phyloP scores from a whole-genome alignment of 1,140 invertebrate genomes.

The Penaeus indicus region DNA sequence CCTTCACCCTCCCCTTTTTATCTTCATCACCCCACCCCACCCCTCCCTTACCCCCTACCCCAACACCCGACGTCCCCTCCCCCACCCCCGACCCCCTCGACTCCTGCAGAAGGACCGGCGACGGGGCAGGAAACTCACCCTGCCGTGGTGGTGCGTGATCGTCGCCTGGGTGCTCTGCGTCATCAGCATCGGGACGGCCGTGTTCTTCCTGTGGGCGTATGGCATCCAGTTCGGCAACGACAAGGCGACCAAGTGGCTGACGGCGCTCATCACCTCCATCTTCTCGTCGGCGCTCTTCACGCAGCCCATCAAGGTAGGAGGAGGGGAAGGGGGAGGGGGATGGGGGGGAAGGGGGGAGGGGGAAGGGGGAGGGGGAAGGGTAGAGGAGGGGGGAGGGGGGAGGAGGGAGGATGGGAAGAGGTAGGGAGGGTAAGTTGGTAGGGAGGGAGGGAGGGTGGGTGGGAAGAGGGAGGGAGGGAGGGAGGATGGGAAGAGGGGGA shows the following conservation, averaged over 20 bases:
- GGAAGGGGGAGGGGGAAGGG: no score
- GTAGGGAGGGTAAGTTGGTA: no score
- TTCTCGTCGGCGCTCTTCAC: constrained; percentile 74
- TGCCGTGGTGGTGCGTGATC: constrained; percentile 73
- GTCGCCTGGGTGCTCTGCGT: constrained; percentile 73
- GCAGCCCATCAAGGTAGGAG: constrained; percentile 74
- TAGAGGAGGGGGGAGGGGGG: no score
- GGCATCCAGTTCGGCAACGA: constrained; percentile 75
- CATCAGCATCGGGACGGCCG: constrained; percentile 70
- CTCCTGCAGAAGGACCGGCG: background rate
- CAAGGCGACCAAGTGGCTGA: constrained; percentile 75
- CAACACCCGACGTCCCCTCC: background rate
- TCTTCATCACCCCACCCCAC: background rate
- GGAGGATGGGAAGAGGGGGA: no score
- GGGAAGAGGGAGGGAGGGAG: no score
- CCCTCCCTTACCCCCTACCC: background rate
- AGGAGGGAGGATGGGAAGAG: no score
- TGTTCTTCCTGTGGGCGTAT: constrained; percentile 73
- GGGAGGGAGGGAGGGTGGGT: no score
- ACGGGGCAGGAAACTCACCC: constrained; percentile 50
- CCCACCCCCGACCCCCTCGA: background rate
- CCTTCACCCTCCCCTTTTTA: background rate
- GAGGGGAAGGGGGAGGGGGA: no score
- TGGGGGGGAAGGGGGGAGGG: no score
- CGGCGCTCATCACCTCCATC: constrained; percentile 74